Evolutionary conservation across 2,113 vertebrate species (phyloP).

Genomic region (Sebastes schlegelii): DNA sequence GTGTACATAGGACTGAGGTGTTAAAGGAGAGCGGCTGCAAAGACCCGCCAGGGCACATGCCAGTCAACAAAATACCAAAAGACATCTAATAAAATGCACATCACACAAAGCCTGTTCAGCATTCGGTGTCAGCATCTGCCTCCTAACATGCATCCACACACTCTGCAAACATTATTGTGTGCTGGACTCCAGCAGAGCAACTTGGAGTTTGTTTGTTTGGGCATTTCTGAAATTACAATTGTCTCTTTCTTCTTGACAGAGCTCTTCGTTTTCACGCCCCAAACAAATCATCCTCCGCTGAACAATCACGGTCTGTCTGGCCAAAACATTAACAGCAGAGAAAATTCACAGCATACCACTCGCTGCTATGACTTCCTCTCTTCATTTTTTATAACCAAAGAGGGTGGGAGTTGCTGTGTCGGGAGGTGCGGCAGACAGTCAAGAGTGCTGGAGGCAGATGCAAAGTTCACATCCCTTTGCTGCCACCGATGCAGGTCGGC

Average conservation of each 20-base stretch:
- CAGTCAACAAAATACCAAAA: conserved; percentile 55
- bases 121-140: conserved; percentile 27
- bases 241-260: conserved; percentile 56
- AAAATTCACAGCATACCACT: background rate
- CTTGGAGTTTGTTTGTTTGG: conserved; percentile 46
- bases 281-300: conserved; percentile 41
- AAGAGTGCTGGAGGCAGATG: conserved; percentile 65
- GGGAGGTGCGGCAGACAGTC: conserved; percentile 44
- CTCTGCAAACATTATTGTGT: conserved; percentile 43
- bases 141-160: conserved; percentile 23
- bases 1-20: conserved; percentile 36
- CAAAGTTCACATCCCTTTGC: conserved; percentile 75
- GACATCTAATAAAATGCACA: conserved; percentile 51
- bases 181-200: background rate
- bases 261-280: conserved; percentile 38
- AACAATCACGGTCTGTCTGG: conserved; percentile 40
- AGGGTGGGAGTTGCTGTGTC: conserved; percentile 46
- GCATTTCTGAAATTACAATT: conserved; percentile 56
- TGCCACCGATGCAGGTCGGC: conserved; percentile 61
- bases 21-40: conserved; percentile 13
- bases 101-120: conserved; percentile 50
- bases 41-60: conserved; percentile 30
- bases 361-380: conserved; percentile 8
- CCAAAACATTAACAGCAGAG: conserved; percentile 19
- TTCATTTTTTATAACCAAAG: background rate